Conservation (phyloP, 2,888 invertebrate species). For the Tholera decimalis region DNA sequence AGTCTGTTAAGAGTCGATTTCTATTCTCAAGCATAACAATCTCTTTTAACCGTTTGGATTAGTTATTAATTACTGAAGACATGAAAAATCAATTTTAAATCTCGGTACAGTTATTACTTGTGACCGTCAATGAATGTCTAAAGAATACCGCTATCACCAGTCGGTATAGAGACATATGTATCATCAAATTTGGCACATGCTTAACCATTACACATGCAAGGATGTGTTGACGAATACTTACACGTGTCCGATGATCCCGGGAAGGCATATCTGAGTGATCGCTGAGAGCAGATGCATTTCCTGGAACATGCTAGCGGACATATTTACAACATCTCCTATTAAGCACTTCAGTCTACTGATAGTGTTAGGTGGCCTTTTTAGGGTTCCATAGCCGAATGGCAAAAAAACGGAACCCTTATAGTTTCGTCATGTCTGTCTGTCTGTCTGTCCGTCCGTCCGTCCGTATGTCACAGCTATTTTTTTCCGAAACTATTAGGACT, state of each 20-base stretch:
- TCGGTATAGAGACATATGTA: not conserved
- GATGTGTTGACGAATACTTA: slow-evolving; percentile 72
- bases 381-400: too few species aligned
- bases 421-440: too few species aligned
- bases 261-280: slow-evolving; percentile 72
- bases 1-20: slow-evolving; percentile 11
- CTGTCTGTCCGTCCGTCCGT: too few species aligned
- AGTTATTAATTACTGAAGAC: slow-evolving; percentile 11
- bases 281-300: slow-evolving; percentile 75
- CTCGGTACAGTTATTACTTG: slow-evolving; percentile 28
- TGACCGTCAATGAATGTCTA: slow-evolving; percentile 16
- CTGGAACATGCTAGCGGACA: slow-evolving; percentile 72
- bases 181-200: slow-evolving; percentile 31
- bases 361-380: slow-evolving; percentile 40
- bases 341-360: slow-evolving; percentile 58
- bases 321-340: slow-evolving; percentile 71
- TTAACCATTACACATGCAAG: slow-evolving; percentile 38
- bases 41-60: slow-evolving; percentile 18
- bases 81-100: slow-evolving; percentile 34
- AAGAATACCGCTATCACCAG: slow-evolving; percentile 22
- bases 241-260: slow-evolving; percentile 72
- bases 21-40: slow-evolving; percentile 11
- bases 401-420: too few species aligned
- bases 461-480: too few species aligned
- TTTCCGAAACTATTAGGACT: too few species aligned